Base-by-base conservation (phyloP, 2,797 vertebrate genomes). In the Catharus ustulatus region DNA sequence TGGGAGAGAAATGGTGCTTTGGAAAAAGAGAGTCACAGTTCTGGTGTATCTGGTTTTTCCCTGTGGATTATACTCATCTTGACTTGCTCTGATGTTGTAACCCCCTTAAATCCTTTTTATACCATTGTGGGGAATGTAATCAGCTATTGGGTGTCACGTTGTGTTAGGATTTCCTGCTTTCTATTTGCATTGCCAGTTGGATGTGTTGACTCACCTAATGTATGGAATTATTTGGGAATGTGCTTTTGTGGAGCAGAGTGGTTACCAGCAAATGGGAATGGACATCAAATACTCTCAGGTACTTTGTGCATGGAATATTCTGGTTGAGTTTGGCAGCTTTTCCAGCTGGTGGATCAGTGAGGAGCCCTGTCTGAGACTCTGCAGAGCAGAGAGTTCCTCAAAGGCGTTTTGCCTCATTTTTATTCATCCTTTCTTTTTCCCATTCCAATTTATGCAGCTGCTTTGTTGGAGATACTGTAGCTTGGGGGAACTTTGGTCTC, bases 381-480 rank as follows among this genome's bases (percentile, higher is more conserved):
- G 45, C 11, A 7, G 63, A 51, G 59, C 32, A 5, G 27, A 49
- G 73, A 58, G 54, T 49, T 88, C 71, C 73, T 91, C 86, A 75
- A 58, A 86, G 80, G 51, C 4, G 0, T 68, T 91, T 68, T 66
- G 22, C 66, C 69, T 62, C 36, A 3, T 54, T 84, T 84, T 90
- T 52, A 52, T 68, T 78, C 83, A 30, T 62, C 62, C 21, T 83
- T 75, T 86, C 34, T 52, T 51, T 72, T 71, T 17, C 51, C 63
- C 68, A 6, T 5, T 59, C 42, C 55, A 66, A 73, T 90, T 81
- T 83, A 81, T 75, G 49, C 64, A 4, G 54, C 80, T 87, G 79
- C 76, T 94, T 95, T 84, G 69, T 22, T 77, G 71, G 77, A 92
- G 89, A 32, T 82, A 29, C 62, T 49, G 87, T 9, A 68, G 80